A percentile compares a stretch with the other conserved stretches of the same genome.
Conservation (phyloP, 1,140 invertebrate genomes). For the Drosophila nigromelanica region DNA sequence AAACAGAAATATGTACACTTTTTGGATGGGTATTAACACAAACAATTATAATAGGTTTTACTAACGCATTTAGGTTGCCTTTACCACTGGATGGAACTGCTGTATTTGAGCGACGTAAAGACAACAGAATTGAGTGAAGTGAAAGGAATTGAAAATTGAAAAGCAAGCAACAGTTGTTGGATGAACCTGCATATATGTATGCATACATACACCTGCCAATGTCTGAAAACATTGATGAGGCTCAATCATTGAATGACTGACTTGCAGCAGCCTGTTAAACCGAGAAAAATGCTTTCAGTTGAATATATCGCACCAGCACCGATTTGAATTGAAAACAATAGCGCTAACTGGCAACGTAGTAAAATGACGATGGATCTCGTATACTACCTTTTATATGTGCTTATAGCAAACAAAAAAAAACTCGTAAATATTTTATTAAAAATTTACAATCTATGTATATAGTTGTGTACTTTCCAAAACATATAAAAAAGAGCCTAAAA, state of each 20-base stretch:
- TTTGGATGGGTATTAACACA: too few species aligned
- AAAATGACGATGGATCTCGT: neutral
- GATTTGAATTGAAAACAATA: constrained; percentile 68
- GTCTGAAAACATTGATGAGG: constrained; percentile 57
- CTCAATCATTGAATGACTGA: constrained; percentile 62
- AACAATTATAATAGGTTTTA: constrained; percentile 6
- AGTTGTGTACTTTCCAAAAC: too few species aligned
- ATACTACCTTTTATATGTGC: neutral
- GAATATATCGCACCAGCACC: constrained; percentile 57
- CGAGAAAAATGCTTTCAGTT: constrained; percentile 42
- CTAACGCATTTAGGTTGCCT: constrained; percentile 51
- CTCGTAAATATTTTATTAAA: neutral
- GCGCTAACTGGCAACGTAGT: constrained; percentile 37
- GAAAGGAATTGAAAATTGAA: constrained; percentile 74
- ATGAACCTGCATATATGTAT: constrained; percentile 33
- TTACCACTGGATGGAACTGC: constrained; percentile 22
- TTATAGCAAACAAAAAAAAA: neutral
- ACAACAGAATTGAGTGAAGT: constrained; percentile 59
- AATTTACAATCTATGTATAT: too few species aligned
- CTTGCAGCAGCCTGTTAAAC: constrained; percentile 63
- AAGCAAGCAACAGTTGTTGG: constrained; percentile 67
- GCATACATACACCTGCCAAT: constrained; percentile 17
- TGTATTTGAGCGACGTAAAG: constrained; percentile 47
- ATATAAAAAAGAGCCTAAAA: too few species aligned
- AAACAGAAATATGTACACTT: too few species aligned